Evolutionary conservation across 2,888 invertebrate species (phyloP).

Genomic region (Metopia argyrocephala): DNA sequence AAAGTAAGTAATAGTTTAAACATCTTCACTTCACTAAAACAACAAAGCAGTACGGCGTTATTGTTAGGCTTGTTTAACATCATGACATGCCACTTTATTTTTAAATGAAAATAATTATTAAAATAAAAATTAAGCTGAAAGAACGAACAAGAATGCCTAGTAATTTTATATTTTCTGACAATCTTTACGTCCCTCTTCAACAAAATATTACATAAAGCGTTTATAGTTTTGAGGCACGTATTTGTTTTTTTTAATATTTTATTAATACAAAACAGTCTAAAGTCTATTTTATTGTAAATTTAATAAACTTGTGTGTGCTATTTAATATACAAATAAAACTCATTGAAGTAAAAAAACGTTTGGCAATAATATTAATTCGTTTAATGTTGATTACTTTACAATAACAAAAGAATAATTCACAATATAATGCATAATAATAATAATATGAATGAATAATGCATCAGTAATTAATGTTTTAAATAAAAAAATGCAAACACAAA

Average conservation of each 20-base stretch:
- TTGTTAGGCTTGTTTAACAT: background rate
- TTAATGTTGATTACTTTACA: slow-evolving; percentile 32
- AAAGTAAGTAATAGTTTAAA: too few relatives aligned
- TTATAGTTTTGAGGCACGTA: too few relatives aligned
- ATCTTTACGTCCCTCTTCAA: too few relatives aligned
- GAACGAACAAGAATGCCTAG: background rate
- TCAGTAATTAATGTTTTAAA: slow-evolving; percentile 32
- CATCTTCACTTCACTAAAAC: background rate
- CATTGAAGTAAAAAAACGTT: slow-evolving; percentile 29
- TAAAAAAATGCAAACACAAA: background rate
- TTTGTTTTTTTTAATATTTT: too few relatives aligned
- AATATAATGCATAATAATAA: slow-evolving; percentile 35
- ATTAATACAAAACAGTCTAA: too few relatives aligned
- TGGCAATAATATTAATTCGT: slow-evolving; percentile 36
- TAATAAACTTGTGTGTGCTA: slow-evolving; percentile 19
- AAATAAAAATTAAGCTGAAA: slow-evolving; percentile 7
- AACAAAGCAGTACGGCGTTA: background rate
- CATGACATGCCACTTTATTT: background rate
- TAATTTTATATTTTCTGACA: background rate
- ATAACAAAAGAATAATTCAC: slow-evolving; percentile 40
- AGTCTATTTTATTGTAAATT: slow-evolving; percentile 42
- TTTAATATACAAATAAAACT: slow-evolving; percentile 22
- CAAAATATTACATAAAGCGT: too few relatives aligned
- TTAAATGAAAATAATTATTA: slow-evolving; percentile 2
- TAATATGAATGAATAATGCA: slow-evolving; percentile 9